Evolutionary conservation across 2,797 vertebrate species (phyloP), one percentile per base, ranked within the genome.

Genomic region (Paedocypris micromegethes): DNA sequence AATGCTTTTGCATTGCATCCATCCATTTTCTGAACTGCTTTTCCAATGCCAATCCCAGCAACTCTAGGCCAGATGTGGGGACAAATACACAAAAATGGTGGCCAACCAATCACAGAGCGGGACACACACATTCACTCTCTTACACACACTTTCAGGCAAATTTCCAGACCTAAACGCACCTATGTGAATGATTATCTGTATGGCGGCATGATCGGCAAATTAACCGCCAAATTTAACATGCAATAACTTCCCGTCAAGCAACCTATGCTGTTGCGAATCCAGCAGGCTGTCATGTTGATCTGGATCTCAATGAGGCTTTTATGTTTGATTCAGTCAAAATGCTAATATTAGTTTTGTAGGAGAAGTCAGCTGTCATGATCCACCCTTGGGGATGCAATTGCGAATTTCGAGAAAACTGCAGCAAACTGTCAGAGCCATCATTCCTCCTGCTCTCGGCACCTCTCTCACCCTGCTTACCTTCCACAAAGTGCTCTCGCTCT

Each of bases 301-400:
- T 3, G 38, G 74, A 82, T 80, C 77, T 75, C 79, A 65, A 48
- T 50, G 4, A 68, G 37, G 4, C 59, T 77, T 72, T 77, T 80
- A 86, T 79, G 77, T 80, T 68, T 83, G 82, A 88, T 88, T 85
- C 80, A 83, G 83, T 85, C 74, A 81, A 80, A 23, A 78, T 80
- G 78, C 74, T 65, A 55, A 74, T 68, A 66, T 77, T 73, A 83
- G 79, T 82, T 81, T 76, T 56, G 38, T 77, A 80, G 72, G 77
- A 77, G 81, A 77, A 81, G 76, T 82, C 77, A 82, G 70, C 80
- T 81, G 72, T 73, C 80, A 72, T 56, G 63, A 73, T 76, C 70
- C 62, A 66, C 75, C 77, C 72, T 9, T 75, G 74, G 70, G 70
- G 70, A 73, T 82, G 75, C 75, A 67, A 73, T 43, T 59, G 58